These are phyloP conservation scores for Pantherophis guttatus DNA, from an alignment of 2,113 vertebrate genomes.

Conservation along the genomic window DNA sequence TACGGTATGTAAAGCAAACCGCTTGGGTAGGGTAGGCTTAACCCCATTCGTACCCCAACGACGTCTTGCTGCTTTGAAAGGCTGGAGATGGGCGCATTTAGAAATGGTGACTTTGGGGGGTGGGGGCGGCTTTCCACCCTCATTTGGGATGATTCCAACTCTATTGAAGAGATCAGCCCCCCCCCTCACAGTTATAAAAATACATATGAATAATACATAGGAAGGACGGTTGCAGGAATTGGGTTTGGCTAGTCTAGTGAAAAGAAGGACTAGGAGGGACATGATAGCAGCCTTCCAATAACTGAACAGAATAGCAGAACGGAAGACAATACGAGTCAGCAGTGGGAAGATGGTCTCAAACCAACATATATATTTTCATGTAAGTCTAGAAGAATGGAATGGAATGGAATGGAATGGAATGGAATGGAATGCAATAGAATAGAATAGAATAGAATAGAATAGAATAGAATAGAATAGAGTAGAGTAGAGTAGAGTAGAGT, in stretches of 20 bases:
- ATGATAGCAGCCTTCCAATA: no score
- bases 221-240: not conserved
- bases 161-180: not conserved
- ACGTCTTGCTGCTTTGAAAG: not conserved
- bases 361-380: no score
- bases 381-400: no score
- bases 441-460: no score
- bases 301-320: no score
- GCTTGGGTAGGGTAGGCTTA: slow-evolving; percentile 7
- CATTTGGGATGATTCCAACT: not conserved
- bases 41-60: not conserved
- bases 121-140: not conserved
- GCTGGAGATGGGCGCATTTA: not conserved
- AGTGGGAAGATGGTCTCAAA: no score
- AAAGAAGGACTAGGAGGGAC: not conserved
- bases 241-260: not conserved
- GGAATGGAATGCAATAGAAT: no score
- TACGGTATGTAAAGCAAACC: slow-evolving; percentile 14
- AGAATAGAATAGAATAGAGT: no score
- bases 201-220: not conserved
- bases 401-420: no score
- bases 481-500: no score
- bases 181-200: not conserved
- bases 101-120: not conserved
- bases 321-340: no score